Evolutionary conservation across 2,888 invertebrate genomes (phyloP), one percentile per base, ranked within the genome.

Genomic region (Parasteatoda lunata): DNA sequence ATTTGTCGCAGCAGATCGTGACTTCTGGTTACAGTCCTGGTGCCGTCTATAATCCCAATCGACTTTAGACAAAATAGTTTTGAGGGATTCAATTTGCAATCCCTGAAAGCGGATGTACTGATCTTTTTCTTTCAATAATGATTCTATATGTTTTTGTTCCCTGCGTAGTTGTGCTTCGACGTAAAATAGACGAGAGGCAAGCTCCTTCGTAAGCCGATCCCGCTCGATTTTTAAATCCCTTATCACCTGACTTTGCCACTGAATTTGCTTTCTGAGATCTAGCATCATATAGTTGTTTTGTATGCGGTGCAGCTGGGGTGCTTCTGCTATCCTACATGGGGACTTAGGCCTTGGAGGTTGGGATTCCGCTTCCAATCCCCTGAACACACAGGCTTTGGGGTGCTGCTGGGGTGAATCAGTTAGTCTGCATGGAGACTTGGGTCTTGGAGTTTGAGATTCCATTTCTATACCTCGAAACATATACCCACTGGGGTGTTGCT

Each of bases 91-190:
- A 6, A 87, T 87, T 65, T 87, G 81, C 8, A 77, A 52, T 15
- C 66, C 77, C 8, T 87, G 86, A n/a, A 82, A 82, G 13, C 75
- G 72, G 11, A 87, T 87, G 52, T 77, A 69, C 49, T 82, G 81
- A 47, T 87, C 86, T 52, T 87, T 87, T 15, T 87, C 86, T 13
- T 51, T 77, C 6, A 87, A 15, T 3, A 87, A 69, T n/a, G 77
- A 52, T 59, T 87, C 86, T 3, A 87, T 87, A 13, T 87, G 81
- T 64, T 87, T 87, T 69, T 87, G 86, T 52, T 87, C 86, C 52
- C 86, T 72, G 47, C 72, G 72, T 13, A 87, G 81, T 64, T 87
- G 81, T 0, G 86, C 86, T 65, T 87, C 86, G 11, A 87, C 82
- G 72, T 77, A 77, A 68, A 87, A 82, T 9, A 87, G 77, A 5